Evolutionary conservation across 2,113 vertebrate species (phyloP).

Genomic region (Neogobius melanostomus): DNA sequence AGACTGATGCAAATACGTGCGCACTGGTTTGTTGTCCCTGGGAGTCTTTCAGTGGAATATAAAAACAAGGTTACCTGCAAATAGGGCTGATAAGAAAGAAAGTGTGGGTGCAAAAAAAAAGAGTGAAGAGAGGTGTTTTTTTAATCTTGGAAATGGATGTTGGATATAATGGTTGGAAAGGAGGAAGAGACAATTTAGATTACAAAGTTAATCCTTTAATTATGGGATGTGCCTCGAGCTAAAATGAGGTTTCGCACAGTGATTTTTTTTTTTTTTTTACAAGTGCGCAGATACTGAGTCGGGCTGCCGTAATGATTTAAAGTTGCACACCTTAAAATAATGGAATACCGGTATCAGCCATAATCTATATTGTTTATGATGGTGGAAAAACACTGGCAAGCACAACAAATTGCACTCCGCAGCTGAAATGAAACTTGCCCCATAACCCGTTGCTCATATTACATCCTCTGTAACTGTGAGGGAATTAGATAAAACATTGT

Average conservation of each 20-base stretch:
- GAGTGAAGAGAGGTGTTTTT: slow-evolving; percentile 25
- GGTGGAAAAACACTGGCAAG: slow-evolving; percentile 20
- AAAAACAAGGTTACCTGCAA: slow-evolving; percentile 66
- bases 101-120: slow-evolving; percentile 20
- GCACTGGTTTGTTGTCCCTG: slow-evolving; percentile 60
- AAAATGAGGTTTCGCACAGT: slow-evolving; percentile 60
- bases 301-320: slow-evolving; percentile 43
- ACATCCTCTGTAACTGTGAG: slow-evolving; percentile 25
- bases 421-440: slow-evolving; percentile 22
- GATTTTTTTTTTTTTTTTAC: slow-evolving; percentile 28
- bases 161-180: slow-evolving; percentile 47
- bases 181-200: slow-evolving; percentile 75
- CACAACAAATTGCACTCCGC: slow-evolving; percentile 32
- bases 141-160: slow-evolving; percentile 65
- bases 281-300: slow-evolving; percentile 48
- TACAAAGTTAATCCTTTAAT: slow-evolving; percentile 79
- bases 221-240: slow-evolving; percentile 68
- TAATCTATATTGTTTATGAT: slow-evolving; percentile 41
- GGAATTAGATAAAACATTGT: slow-evolving; percentile 26
- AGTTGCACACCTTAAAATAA: slow-evolving; percentile 45
- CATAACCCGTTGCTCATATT: slow-evolving; percentile 18
- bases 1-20: slow-evolving; percentile 47
- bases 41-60: slow-evolving; percentile 30
- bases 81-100: slow-evolving; percentile 66
- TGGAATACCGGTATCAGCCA: slow-evolving; percentile 23